These are phyloP conservation scores for Aurelia coerulea DNA, from an alignment of 30 jellyfish, hydroid and myxozoan genomes.

Conservation along the genomic window DNA sequence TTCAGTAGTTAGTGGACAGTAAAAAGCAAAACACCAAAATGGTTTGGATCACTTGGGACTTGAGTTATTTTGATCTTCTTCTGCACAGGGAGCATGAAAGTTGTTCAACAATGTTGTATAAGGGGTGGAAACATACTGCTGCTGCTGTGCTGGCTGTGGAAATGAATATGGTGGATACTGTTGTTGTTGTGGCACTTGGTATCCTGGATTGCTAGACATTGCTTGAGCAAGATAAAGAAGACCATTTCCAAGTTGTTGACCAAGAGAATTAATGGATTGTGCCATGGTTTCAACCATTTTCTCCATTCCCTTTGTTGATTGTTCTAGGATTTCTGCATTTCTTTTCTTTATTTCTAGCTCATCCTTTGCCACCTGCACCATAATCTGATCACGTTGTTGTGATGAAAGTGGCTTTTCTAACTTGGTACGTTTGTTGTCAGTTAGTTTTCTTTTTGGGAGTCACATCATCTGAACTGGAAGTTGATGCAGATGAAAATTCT, in stretches of 20 bases:
- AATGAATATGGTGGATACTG: slow-evolving; percentile 6
- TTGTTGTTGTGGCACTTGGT: slow-evolving; percentile 14
- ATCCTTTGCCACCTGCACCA: slow-evolving; percentile 54
- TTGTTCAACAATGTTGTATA: slow-evolving; percentile 4
- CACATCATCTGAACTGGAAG: slow-evolving; percentile 3
- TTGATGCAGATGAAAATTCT: slow-evolving; percentile 4
- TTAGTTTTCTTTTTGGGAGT: background rate
- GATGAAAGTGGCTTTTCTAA: slow-evolving; percentile 54
- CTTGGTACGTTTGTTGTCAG: slow-evolving; percentile 38
- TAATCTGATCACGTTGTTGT: slow-evolving; percentile 45
- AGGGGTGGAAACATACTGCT: background rate
- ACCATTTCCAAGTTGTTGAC: slow-evolving; percentile 56
- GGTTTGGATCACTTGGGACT: slow-evolving; percentile 4
- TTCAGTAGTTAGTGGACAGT: background rate
- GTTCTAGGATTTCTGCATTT: slow-evolving; percentile 19
- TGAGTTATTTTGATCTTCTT: slow-evolving; percentile 2
- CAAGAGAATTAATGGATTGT: slow-evolving; percentile 50
- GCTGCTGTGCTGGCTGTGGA: slow-evolving; percentile 42
- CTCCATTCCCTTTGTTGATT: slow-evolving; percentile 15
- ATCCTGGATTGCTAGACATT: slow-evolving; percentile 18
- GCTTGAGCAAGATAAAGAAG: slow-evolving; percentile 38
- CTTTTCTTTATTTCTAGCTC: slow-evolving; percentile 35
- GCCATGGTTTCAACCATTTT: slow-evolving; percentile 60
- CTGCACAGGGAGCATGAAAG: slow-evolving; percentile 4
- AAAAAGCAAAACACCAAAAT: background rate